These are phyloP conservation scores for Gerris lacustris DNA, from an alignment of 2,888 invertebrate species.

Conservation along the genomic window DNA sequence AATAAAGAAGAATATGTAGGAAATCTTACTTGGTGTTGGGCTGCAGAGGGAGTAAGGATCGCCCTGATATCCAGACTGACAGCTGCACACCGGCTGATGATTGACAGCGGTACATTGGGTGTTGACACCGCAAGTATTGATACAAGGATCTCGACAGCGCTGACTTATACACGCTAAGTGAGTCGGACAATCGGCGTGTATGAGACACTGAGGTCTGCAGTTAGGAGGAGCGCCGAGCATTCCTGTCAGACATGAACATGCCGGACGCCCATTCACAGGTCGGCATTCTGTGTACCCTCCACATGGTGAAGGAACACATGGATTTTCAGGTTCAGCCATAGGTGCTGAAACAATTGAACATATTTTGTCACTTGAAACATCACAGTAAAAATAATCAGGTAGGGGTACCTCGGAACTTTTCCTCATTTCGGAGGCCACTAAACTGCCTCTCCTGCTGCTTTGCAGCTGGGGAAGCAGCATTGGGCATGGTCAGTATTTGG, in stretches of 20 bases:
- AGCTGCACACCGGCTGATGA: conserved; percentile 63
- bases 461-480: too few relatives aligned
- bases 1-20: background rate
- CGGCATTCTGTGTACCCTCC: conserved; percentile 47
- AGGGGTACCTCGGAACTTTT: too few relatives aligned
- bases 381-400: too few relatives aligned
- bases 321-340: conserved; percentile 40
- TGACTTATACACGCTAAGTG: conserved; percentile 56
- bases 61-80: conserved; percentile 59
- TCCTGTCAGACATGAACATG: conserved; percentile 59
- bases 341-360: conserved; percentile 31
- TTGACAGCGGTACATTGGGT: conserved; percentile 60
- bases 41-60: conserved; percentile 66
- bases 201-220: conserved; percentile 64
- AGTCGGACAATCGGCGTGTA: conserved; percentile 65
- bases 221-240: conserved; percentile 68
- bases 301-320: conserved; percentile 62
- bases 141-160: conserved; percentile 63
- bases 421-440: too few relatives aligned
- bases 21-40: conserved; percentile 28
- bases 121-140: conserved; percentile 63
- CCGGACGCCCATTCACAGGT: conserved; percentile 49
- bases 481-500: too few relatives aligned
- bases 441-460: too few relatives aligned
- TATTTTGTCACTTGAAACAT: too few relatives aligned